A percentile compares a stretch with the other conserved stretches of the same genome.
Evolutionary conservation across 2,797 vertebrate species (phyloP).

Genomic region (Halcyon leucocephala): DNA sequence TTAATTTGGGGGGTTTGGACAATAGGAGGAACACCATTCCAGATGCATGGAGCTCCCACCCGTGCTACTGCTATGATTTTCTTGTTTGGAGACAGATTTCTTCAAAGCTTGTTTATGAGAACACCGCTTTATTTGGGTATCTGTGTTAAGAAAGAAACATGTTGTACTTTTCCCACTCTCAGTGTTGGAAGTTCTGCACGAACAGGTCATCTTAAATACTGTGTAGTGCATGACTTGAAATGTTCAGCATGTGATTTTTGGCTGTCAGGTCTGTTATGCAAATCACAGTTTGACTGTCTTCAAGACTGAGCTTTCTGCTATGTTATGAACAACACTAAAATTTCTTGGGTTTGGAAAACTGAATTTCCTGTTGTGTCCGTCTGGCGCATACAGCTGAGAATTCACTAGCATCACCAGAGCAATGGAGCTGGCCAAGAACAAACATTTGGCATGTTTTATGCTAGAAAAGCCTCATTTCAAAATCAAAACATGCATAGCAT

Average conservation of each 20-base stretch:
- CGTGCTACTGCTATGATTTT: conserved; percentile 11
- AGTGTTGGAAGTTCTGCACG: background rate
- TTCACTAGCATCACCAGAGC: conserved; percentile 66
- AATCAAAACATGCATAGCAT: conserved; percentile 47
- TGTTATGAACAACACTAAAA: conserved; percentile 25
- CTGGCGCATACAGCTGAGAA: conserved; percentile 41
- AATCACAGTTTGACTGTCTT: conserved; percentile 39
- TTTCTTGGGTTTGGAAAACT: conserved; percentile 62
- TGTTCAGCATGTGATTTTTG: conserved; percentile 21
- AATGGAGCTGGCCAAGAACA: conserved; percentile 61
- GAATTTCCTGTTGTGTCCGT: conserved; percentile 58
- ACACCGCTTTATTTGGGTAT: background rate
- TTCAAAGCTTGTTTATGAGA: conserved; percentile 7
- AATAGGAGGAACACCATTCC: background rate
- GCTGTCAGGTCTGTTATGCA: conserved; percentile 28
- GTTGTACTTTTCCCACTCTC: background rate
- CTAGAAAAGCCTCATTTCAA: conserved; percentile 40
- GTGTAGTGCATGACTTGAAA: background rate
- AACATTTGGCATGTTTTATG: conserved; percentile 63
- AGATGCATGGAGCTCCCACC: background rate
- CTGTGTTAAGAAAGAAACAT: background rate
- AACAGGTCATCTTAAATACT: background rate
- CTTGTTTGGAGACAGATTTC: conserved; percentile 15
- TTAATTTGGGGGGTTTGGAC: background rate
- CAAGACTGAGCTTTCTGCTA: conserved; percentile 52